Base-by-base conservation (phyloP, 2,113 vertebrate species). In the Pagrus major region DNA sequence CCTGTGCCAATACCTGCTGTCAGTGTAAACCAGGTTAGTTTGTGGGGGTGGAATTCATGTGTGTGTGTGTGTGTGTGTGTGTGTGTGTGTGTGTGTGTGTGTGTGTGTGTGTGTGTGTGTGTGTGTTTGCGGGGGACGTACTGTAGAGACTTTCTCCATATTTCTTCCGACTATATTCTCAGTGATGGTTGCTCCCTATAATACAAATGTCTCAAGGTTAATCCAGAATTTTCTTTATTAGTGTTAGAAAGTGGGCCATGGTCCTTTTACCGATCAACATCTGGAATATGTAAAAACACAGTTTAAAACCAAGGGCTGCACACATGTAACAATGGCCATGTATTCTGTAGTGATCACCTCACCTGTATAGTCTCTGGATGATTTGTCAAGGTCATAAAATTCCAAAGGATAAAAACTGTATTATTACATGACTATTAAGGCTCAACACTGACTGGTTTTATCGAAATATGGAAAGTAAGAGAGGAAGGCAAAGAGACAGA, bases 11-110 rank as follows among this genome's bases (percentile, higher is more conserved):
- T 60, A 60, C 87, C 91, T 61, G 73, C 89, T 51, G 88, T 80
- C 71, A 86, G 63, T 55, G 66, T 78, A 14, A 90, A 76, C 75
- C 92, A 91, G 91, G 91, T 93, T n/a, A 21, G 90, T 71, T 11
- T 58, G 20, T 37, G 6, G 4, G 4, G 11, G 16, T 15, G 71
- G 20, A 37, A 9, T 49, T 3, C 1, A 12, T 3, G 9, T 58
- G 69, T 44, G 65, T 78, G 33, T 31, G 12, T 69, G 49, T 54
- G 78, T 52, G 66, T 54, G 29, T 29, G 9, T 71, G 29, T 29
- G 9, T 25, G 9, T 9, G 78, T 52, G 66, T 54, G 29, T 29
- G 9, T 71, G 29, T 29, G 9, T 25, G 9, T 9, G 9, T 3
- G 9, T 58, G 69, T 44, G 65, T 78, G 33, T 31, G 12, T 69